Conservation (phyloP, 2,113 vertebrate genomes). For the Mastomys coucha region DNA sequence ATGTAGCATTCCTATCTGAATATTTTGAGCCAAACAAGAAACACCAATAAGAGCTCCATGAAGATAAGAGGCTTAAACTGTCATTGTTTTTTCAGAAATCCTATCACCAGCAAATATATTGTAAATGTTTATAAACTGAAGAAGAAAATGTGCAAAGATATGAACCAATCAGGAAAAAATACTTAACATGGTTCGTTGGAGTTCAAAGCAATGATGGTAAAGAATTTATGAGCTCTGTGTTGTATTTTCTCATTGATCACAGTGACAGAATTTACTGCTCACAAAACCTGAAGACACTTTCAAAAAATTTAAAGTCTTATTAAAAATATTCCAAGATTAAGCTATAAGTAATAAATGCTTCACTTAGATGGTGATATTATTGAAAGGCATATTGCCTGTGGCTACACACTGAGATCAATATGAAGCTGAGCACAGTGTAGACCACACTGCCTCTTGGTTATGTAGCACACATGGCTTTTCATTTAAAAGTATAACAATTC, state of each 20-base stretch:
- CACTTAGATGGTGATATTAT: slow-evolving; percentile 6
- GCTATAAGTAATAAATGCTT: background rate
- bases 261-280: slow-evolving; percentile 31
- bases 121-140: background rate
- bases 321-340: background rate
- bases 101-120: background rate
- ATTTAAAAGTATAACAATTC: background rate
- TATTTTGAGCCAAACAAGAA: background rate
- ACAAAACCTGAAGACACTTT: slow-evolving; percentile 47
- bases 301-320: background rate
- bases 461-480: background rate
- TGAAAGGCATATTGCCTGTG: background rate
- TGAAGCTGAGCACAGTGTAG: background rate
- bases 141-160: background rate
- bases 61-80: background rate
- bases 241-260: background rate
- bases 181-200: background rate
- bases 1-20: background rate
- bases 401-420: background rate
- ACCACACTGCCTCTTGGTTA: background rate
- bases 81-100: background rate
- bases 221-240: background rate
- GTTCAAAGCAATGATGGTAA: background rate
- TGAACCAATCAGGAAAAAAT: background rate
- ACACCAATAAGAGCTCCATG: background rate